Evolutionary conservation across 2,113 vertebrate genomes (phyloP).

Genomic region (Parotia lawesii): DNA sequence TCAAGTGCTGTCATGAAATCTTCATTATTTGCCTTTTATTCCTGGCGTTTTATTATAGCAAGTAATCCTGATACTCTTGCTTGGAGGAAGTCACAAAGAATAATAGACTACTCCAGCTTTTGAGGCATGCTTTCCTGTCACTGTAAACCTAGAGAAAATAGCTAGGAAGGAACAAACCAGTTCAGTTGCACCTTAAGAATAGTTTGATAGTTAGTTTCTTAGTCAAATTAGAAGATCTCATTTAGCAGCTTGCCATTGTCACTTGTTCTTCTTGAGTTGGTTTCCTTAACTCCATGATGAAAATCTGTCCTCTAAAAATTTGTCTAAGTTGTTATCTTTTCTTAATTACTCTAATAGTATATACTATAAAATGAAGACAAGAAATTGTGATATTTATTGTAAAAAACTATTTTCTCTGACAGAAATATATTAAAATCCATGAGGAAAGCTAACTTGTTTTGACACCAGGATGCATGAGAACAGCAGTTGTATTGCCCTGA

Average conservation of each 20-base stretch:
- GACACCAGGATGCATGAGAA: not conserved
- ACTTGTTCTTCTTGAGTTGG: not conserved
- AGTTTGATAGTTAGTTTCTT: not conserved
- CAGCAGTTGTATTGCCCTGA: not conserved
- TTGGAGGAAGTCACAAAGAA: not conserved
- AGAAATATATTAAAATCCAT: not conserved
- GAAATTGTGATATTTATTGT: not conserved
- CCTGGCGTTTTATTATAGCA: not conserved
- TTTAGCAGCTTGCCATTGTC: not conserved
- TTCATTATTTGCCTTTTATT: constrained; percentile 9
- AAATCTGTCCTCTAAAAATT: not conserved
- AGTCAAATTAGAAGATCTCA: not conserved
- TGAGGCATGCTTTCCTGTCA: not conserved
- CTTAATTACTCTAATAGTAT: not conserved
- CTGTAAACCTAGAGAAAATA: not conserved
- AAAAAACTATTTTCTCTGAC: not conserved
- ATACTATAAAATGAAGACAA: not conserved
- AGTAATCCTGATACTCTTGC: not conserved
- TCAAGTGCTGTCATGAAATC: not conserved
- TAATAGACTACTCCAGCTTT: not conserved
- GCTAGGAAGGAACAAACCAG: not conserved
- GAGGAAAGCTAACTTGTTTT: not conserved
- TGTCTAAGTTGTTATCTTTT: not conserved
- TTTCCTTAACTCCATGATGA: not conserved
- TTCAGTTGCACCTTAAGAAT: not conserved